Conservation (phyloP, 2,888 invertebrate genomes). For the Zaprionus bogoriensis region DNA sequence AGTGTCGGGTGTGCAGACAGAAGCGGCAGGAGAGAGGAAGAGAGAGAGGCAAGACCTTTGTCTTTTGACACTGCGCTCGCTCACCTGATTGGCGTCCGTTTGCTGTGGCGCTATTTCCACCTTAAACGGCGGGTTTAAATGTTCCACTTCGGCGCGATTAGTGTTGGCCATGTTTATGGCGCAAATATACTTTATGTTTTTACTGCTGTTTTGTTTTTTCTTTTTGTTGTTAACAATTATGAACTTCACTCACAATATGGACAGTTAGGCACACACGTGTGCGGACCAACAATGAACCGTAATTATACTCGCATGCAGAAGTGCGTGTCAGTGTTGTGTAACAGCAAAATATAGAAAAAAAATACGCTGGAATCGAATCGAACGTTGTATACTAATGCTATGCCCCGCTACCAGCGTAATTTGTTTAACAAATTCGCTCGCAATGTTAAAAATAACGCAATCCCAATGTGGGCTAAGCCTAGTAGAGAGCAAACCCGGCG, state of each 20-base stretch:
- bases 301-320: slow-evolving; percentile 15
- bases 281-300: slow-evolving; percentile 17
- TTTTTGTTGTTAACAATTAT: slow-evolving; percentile 21
- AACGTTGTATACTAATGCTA: slow-evolving; percentile 1
- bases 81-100: slow-evolving; percentile 63
- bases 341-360: slow-evolving; percentile 27
- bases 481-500: slow-evolving; percentile 4
- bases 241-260: slow-evolving; percentile 17
- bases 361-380: slow-evolving; percentile 9
- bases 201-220: slow-evolving; percentile 6
- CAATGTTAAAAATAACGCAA: slow-evolving; percentile 1
- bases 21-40: neutral
- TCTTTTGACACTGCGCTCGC: slow-evolving; percentile 30
- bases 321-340: slow-evolving; percentile 58
- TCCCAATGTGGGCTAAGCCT: neutral
- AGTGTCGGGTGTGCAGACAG: neutral
- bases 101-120: slow-evolving; percentile 57
- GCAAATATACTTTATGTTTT: neutral
- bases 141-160: slow-evolving; percentile 48
- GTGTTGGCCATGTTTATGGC: slow-evolving; percentile 43
- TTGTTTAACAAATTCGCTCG: slow-evolving; percentile 30
- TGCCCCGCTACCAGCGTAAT: slow-evolving; percentile 12
- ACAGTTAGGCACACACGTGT: slow-evolving; percentile 24
- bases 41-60: slow-evolving; percentile 5
- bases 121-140: slow-evolving; percentile 54